These are phyloP conservation scores for Coryphaenoides rupestris DNA, from an alignment of 2,113 vertebrate genomes.

Conservation along the genomic window DNA sequence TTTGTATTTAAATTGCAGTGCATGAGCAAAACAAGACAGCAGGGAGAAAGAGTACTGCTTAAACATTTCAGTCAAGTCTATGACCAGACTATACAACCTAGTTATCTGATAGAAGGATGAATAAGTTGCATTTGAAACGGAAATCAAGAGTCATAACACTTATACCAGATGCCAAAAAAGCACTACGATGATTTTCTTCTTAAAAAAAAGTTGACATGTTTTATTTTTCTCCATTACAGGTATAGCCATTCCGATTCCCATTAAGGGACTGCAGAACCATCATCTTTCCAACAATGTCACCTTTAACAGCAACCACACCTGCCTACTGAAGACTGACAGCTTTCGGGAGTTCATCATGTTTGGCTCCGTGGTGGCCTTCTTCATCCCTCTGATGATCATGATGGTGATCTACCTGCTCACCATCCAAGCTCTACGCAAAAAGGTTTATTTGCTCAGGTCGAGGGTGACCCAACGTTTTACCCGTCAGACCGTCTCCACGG, in stretches of 20 bases:
- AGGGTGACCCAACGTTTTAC: conserved; percentile 78
- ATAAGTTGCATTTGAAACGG: neutral
- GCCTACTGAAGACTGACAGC: conserved; percentile 77
- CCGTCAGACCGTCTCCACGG: conserved; percentile 78
- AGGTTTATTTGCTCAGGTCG: conserved; percentile 85
- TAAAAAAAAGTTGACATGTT: neutral
- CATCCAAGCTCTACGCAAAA: conserved; percentile 86
- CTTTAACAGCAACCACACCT: conserved; percentile 81
- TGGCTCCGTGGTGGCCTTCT: conserved; percentile 90
- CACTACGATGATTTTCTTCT: too few relatives aligned
- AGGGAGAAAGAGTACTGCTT: conserved; percentile 13
- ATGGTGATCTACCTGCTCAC: conserved; percentile 93
- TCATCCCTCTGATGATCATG: conserved; percentile 93
- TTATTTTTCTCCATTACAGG: conserved; percentile 69
- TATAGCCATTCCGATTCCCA: conserved; percentile 92
- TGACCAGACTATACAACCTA: neutral
- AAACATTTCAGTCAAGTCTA: neutral
- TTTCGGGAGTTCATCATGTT: conserved; percentile 90
- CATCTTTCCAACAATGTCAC: conserved; percentile 66
- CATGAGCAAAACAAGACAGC: conserved; percentile 5
- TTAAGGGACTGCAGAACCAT: conserved; percentile 80
- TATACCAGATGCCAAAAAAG: neutral
- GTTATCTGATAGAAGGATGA: neutral
- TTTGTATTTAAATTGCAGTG: conserved; percentile 30
- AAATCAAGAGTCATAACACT: neutral